Evolutionary conservation across 2,888 invertebrate genomes (phyloP).

Genomic region (Cantharis rufa): DNA sequence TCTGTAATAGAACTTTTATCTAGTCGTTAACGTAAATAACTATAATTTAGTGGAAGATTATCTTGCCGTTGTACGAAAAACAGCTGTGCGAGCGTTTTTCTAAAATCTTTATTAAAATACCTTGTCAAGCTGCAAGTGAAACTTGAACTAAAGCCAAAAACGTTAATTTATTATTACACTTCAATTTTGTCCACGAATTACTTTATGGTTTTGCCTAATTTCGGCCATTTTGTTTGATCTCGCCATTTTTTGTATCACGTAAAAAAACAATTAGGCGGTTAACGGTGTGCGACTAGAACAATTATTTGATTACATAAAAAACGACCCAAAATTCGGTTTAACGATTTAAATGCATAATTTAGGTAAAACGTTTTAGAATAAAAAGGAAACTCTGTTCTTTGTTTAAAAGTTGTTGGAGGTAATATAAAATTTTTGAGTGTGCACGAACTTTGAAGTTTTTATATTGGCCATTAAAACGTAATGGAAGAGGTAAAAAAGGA

Average conservation of each 20-base stretch:
- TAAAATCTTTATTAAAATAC: slow-evolving; percentile 31
- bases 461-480: background rate
- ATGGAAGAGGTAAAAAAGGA: background rate
- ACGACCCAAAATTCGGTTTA: background rate
- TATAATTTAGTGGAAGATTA: slow-evolving; percentile 33
- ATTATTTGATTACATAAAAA: background rate
- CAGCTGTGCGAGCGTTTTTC: slow-evolving; percentile 33
- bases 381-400: background rate
- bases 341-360: background rate
- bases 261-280: background rate
- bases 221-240: background rate
- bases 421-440: background rate
- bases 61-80: slow-evolving; percentile 25
- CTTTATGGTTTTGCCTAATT: background rate
- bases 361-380: background rate
- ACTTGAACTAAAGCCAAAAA: slow-evolving; percentile 25
- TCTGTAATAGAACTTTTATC: slow-evolving; percentile 35
- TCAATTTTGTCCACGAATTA: background rate
- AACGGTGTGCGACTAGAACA: background rate
- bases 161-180: slow-evolving; percentile 14
- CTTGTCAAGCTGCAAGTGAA: slow-evolving; percentile 19
- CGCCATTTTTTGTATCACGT: background rate
- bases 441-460: background rate
- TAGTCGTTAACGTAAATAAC: slow-evolving; percentile 35
- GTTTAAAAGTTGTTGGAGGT: background rate